phyloP scores from a whole-genome alignment of 1,140 invertebrate genomes.

The Brachystomella parvula region DNA sequence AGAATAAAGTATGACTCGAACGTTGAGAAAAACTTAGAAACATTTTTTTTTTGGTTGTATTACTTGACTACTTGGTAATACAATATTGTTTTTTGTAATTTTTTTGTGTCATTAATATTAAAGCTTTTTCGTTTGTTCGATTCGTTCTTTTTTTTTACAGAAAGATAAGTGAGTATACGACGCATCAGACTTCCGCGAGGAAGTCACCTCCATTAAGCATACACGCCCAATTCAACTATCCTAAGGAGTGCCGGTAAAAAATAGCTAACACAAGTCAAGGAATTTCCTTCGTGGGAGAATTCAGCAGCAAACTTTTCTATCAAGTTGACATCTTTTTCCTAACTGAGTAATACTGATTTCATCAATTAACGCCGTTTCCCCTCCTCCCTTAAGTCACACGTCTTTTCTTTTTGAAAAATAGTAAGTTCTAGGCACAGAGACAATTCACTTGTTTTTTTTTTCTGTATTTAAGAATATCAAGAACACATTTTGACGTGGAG shows the following conservation, averaged over 20 bases:
- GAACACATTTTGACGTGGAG: too few relatives aligned
- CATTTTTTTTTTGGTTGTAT: conserved; percentile 5
- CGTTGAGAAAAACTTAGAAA: neutral
- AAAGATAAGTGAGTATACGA: neutral
- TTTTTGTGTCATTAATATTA: neutral
- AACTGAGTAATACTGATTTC: too few relatives aligned
- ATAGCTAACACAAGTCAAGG: neutral
- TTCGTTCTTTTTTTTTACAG: neutral
- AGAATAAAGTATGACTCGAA: too few relatives aligned
- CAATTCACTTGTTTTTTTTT: too few relatives aligned
- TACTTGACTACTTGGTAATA: conserved; percentile 10
- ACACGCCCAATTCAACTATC: neutral
- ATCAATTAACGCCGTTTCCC: too few relatives aligned
- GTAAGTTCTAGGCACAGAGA: too few relatives aligned
- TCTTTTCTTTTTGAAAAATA: too few relatives aligned
- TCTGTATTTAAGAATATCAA: too few relatives aligned
- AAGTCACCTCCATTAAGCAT: neutral
- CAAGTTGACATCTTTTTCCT: too few relatives aligned
- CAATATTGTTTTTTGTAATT: too few relatives aligned
- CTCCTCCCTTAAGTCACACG: too few relatives aligned
- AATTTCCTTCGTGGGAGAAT: neutral
- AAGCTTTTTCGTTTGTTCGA: neutral
- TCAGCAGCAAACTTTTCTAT: neutral
- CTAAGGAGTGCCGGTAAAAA: neutral
- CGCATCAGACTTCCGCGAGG: neutral